A percentile compares a stretch with the other conserved stretches of the same genome.
phyloP scores from a whole-genome alignment of 2,888 invertebrate species.

The Meiosimyza platycephala region DNA sequence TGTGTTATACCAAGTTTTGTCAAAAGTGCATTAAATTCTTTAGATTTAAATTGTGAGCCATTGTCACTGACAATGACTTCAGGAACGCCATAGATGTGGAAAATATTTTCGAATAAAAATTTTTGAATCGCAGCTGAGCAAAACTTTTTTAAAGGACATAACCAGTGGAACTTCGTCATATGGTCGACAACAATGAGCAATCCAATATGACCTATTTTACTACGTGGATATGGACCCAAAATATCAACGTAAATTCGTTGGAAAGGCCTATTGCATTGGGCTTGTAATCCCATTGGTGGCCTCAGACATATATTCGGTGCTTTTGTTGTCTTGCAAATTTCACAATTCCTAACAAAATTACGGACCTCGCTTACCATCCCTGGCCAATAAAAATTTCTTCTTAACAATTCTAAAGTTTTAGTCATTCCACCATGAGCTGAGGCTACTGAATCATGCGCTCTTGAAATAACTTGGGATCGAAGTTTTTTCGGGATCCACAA shows the following conservation, averaged over 20 bases:
- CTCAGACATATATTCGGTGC: neutral
- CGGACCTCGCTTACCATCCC: conserved; percentile 15
- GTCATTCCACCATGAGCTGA: too few relatives aligned
- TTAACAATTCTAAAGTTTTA: neutral
- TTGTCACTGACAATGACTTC: too few relatives aligned
- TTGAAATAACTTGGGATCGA: neutral
- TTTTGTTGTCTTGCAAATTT: conserved; percentile 25
- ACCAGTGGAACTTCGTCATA: too few relatives aligned
- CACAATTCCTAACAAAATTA: conserved; percentile 15
- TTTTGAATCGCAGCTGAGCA: too few relatives aligned
- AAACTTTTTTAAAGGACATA: too few relatives aligned
- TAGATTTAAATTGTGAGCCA: too few relatives aligned
- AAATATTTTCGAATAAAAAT: too few relatives aligned
- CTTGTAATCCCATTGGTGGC: neutral
- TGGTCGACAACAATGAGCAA: neutral
- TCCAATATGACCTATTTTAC: neutral
- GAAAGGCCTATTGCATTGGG: neutral
- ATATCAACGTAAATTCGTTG: conserved; percentile 14
- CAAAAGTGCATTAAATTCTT: too few relatives aligned
- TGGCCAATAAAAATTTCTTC: conserved; percentile 3
- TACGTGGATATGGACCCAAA: conserved; percentile 24
- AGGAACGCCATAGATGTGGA: too few relatives aligned
- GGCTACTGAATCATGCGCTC: neutral
- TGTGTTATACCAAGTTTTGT: too few relatives aligned
- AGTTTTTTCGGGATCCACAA: neutral